Conservation (phyloP, 2,797 vertebrate species). For the Bucorvus abyssinicus region DNA sequence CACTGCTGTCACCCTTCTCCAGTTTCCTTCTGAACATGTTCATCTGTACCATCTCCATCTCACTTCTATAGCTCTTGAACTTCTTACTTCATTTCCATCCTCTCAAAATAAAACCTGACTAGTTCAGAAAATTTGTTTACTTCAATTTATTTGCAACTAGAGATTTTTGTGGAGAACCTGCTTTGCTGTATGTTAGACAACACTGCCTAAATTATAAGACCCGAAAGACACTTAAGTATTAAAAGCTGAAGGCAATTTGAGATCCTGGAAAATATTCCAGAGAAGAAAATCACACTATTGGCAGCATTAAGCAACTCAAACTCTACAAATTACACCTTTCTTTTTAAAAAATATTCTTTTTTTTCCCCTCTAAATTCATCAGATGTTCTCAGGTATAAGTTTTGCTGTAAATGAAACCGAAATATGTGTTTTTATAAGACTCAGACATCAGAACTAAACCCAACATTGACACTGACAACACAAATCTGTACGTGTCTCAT, state of each 20-base stretch:
- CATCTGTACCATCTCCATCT: background rate
- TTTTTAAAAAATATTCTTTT: background rate
- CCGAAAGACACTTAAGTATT: background rate
- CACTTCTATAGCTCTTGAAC: background rate
- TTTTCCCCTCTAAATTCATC: background rate
- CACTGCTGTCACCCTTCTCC: background rate
- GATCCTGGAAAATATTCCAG: background rate
- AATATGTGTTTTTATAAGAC: background rate
- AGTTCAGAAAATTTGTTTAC: background rate
- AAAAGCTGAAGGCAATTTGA: background rate
- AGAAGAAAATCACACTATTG: background rate
- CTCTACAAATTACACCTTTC: background rate
- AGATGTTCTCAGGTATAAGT: background rate
- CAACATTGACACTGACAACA: background rate
- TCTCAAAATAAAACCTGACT: background rate
- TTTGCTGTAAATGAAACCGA: background rate
- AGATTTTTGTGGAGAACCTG: background rate
- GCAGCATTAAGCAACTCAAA: background rate
- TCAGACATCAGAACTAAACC: background rate
- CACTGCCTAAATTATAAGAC: background rate
- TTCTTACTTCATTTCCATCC: background rate
- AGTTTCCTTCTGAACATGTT: background rate
- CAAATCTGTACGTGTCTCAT: background rate
- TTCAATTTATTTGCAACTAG: background rate
- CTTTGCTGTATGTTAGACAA: background rate